Evolutionary conservation across 2,113 vertebrate genomes (phyloP).

Genomic region (Coryphaenoides rupestris): DNA sequence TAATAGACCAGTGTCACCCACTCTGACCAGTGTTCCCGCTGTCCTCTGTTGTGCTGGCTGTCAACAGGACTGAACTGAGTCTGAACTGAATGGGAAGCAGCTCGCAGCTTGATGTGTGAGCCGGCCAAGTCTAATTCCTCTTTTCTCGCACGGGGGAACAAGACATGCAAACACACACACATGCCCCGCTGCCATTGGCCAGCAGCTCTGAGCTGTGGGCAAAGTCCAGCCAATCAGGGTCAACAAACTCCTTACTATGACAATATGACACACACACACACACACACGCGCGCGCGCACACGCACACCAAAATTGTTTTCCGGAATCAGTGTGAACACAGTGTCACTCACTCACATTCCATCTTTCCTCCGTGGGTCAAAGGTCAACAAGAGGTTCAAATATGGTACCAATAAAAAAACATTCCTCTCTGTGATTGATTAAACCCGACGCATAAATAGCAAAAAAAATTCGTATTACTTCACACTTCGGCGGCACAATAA

Average conservation of each 20-base stretch:
- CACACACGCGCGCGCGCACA: neutral
- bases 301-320: neutral
- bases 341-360: constrained; percentile 25
- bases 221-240: constrained; percentile 53
- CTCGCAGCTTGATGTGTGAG: constrained; percentile 35
- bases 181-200: constrained; percentile 27
- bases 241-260: constrained; percentile 43
- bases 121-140: constrained; percentile 4
- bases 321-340: constrained; percentile 7
- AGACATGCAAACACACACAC: constrained; percentile 10
- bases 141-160: constrained; percentile 21
- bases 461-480: too few species aligned
- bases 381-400: constrained; percentile 22
- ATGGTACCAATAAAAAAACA: constrained; percentile 4
- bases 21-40: too few species aligned
- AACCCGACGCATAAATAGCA: neutral
- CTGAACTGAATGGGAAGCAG: constrained; percentile 9
- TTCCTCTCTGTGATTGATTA: constrained; percentile 32
- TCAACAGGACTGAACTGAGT: neutral
- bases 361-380: constrained; percentile 9
- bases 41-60: neutral
- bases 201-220: constrained; percentile 23
- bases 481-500: too few species aligned
- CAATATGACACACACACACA: constrained; percentile 9
- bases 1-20: neutral